Percentiles rank a stretch among this genome's conserved stretches.
Evolutionary conservation across 2,113 vertebrate genomes (phyloP).

Genomic region (Oncorhynchus mykiss): DNA sequence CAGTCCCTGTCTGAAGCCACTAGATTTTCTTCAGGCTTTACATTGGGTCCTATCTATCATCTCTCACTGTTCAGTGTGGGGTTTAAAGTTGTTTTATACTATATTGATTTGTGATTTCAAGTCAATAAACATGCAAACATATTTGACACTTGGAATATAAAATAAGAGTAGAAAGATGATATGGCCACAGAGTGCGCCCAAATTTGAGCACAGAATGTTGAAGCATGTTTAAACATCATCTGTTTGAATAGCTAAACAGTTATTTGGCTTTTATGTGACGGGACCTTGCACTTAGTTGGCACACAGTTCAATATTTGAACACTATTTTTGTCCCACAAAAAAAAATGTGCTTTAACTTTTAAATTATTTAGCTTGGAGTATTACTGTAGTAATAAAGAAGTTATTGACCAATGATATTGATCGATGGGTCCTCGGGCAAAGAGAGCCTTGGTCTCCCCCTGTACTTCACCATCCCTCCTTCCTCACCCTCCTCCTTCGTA

Average conservation of each 20-base stretch:
- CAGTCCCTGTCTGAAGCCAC: constrained; percentile 19
- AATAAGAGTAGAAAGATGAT: constrained; percentile 50
- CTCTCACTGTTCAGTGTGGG: too few relatives aligned
- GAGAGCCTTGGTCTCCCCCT: constrained; percentile 91
- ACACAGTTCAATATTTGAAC: constrained; percentile 93
- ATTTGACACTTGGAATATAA: constrained; percentile 61
- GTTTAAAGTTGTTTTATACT: constrained; percentile 54
- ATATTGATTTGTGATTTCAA: constrained; percentile 39
- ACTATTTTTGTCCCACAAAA: constrained; percentile 64
- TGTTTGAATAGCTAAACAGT: constrained; percentile 55
- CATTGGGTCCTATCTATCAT: too few relatives aligned
- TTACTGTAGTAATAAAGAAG: constrained; percentile 98
- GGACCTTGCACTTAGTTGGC: constrained; percentile 70
- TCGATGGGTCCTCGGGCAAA: constrained; percentile 95
- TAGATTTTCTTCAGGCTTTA: too few relatives aligned
- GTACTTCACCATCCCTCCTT: constrained; percentile 85
- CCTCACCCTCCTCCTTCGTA: constrained; percentile 86
- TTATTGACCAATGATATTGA: constrained; percentile 99
- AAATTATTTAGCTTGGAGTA: constrained; percentile 96
- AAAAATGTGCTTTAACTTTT: constrained; percentile 97
- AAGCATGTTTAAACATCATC: constrained; percentile 51
- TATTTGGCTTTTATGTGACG: constrained; percentile 57
- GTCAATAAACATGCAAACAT: constrained; percentile 66
- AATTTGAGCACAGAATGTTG: constrained; percentile 19
- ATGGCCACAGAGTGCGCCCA: constrained; percentile 14